Base-by-base conservation (phyloP, 1,140 invertebrate genomes). In the Sminthurinus signatus region DNA sequence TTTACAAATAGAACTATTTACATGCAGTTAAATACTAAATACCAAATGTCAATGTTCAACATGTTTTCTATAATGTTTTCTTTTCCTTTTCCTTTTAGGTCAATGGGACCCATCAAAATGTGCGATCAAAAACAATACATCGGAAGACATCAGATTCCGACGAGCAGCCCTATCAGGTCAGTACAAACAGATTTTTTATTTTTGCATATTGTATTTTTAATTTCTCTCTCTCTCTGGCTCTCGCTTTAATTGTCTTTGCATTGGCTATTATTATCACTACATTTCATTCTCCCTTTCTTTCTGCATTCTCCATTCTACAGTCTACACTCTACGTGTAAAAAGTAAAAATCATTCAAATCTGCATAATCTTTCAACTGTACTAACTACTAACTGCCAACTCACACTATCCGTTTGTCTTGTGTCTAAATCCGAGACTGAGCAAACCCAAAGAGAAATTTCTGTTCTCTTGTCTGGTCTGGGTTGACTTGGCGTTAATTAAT, bases 71-170 rank as follows among this genome's bases (percentile, higher is more conserved):
- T 27, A 56, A 62, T 64, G 44, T n/a, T n/a, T n/a, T n/a, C n/a
- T n/a, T n/a, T n/a, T n/a, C n/a, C n/a, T n/a, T n/a, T n/a, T n/a
- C n/a, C n/a, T n/a, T n/a, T n/a, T 65, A 68, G 69, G 69, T 62
- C 65, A 72, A 66, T 71, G 66, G 66, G 71, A 72, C 58, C 63
- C 69, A 28, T 70, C 69, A 17, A 72, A 71, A 70, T 72, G 71
- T 46, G 60, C 63, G 28, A 67, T 62, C 50, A 65, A 72, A 60
- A 68, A 70, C 62, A 68, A 60, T 28, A 66, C 69, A 42, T 64
- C 65, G 8, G 65, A 68, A 65, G 65, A 68, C 51, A 64, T 72
- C 55, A 63, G 68, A 70, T 68, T 68, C 57, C 71, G 69, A 60
- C 59, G 68, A 64, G 69, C 59, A 31, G 62, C 63, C 44, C 27